phyloP scores from a whole-genome alignment of 2,797 vertebrate species.

The Acanthis flammea region DNA sequence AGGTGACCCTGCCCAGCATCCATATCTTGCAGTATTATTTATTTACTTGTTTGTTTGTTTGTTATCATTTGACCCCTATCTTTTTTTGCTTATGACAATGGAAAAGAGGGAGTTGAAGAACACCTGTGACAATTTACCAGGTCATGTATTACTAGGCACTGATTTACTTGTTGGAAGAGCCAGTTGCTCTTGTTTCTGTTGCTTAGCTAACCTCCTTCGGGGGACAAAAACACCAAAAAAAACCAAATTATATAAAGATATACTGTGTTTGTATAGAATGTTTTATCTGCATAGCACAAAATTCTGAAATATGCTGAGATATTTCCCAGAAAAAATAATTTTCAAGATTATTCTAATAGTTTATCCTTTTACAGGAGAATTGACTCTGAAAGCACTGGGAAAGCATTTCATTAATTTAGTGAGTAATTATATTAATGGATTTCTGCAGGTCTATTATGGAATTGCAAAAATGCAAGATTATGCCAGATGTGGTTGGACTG shows the following conservation, averaged over 20 bases:
- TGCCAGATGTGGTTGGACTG: neutral
- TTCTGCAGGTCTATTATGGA: neutral
- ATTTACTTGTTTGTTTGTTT: neutral
- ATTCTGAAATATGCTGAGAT: neutral
- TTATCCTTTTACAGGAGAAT: neutral
- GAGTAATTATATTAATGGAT: neutral
- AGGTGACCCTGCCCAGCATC: neutral
- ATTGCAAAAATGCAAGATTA: neutral
- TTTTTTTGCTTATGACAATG: neutral
- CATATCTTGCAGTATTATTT: neutral
- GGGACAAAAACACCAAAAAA: neutral
- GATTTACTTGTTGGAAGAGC: neutral
- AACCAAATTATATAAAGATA: neutral
- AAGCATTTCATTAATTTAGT: neutral
- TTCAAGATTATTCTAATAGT: neutral
- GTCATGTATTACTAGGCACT: neutral
- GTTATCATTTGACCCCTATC: neutral
- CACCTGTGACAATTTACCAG: neutral
- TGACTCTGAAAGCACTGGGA: neutral
- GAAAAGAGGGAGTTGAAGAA: neutral
- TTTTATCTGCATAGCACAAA: neutral
- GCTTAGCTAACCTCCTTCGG: neutral
- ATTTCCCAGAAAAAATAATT: neutral
- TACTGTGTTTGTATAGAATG: neutral
- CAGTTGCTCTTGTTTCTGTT: neutral